Percentiles rank a stretch among this genome's conserved stretches.
Evolutionary conservation across 2,888 invertebrate genomes (phyloP).

Genomic region (Tiphia femorata): DNA sequence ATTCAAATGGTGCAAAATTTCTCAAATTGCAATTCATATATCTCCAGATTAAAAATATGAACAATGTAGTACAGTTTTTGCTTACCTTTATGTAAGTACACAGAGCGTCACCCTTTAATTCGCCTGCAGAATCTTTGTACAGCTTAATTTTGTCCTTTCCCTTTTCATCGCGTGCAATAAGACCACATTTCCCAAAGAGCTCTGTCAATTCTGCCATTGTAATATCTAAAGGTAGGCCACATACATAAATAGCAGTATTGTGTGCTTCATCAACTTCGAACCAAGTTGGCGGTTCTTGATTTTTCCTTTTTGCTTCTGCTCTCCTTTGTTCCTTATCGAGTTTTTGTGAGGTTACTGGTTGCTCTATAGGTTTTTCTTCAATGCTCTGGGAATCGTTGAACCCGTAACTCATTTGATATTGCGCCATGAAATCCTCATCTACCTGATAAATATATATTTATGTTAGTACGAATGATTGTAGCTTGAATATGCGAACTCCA

Average conservation of each 20-base stretch:
- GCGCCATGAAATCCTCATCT: conserved; percentile 96
- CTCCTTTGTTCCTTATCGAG: conserved; percentile 56
- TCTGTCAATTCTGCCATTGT: conserved; percentile 91
- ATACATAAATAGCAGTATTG: conserved; percentile 97
- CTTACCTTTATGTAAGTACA: conserved; percentile 95
- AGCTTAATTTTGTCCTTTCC: conserved; percentile 91
- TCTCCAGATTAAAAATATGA: background rate
- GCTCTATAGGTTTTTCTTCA: conserved; percentile 44
- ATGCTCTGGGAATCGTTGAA: conserved; percentile 77
- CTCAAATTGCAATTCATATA: background rate
- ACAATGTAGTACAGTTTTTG: background rate
- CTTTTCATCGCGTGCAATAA: conserved; percentile 89
- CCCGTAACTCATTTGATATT: conserved; percentile 96
- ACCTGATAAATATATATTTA: too few relatives aligned
- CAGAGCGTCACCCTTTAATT: conserved; percentile 94
- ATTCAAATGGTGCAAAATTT: background rate
- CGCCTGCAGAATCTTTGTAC: conserved; percentile 84
- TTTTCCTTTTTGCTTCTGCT: conserved; percentile 69
- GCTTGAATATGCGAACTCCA: background rate
- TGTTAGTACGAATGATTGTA: too few relatives aligned
- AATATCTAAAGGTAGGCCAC: conserved; percentile 88
- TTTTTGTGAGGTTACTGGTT: conserved; percentile 63
- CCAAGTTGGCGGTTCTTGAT: conserved; percentile 79
- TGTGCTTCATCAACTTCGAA: conserved; percentile 90
- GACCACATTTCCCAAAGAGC: conserved; percentile 96